Conservation (phyloP, 2,888 invertebrate genomes). For the Steinernema scapterisci region DNA sequence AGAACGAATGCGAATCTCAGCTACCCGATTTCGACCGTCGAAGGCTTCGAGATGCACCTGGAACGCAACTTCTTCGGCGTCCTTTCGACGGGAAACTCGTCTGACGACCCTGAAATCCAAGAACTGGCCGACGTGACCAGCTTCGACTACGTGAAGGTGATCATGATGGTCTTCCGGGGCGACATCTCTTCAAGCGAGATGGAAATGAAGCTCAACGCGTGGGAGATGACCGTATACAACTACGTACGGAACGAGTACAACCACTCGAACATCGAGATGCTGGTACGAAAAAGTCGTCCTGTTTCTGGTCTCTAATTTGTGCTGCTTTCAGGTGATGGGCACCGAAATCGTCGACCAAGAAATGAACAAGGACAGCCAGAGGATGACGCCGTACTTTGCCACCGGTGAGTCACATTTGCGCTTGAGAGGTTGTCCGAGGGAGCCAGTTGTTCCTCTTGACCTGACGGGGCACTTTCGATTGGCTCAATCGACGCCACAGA, state of each 20-base stretch:
- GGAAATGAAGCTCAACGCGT: slow-evolving; percentile 36
- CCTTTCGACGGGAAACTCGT: slow-evolving; percentile 32
- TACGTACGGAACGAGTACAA: slow-evolving; percentile 44
- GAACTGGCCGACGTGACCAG: slow-evolving; percentile 30
- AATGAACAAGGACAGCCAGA: slow-evolving; percentile 65
- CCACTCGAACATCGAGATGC: slow-evolving; percentile 23
- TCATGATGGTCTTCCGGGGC: slow-evolving; percentile 50
- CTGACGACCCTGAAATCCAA: slow-evolving; percentile 33
- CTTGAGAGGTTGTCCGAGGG: background rate
- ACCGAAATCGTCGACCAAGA: slow-evolving; percentile 66
- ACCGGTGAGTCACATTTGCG: slow-evolving; percentile 41
- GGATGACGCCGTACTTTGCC: slow-evolving; percentile 62
- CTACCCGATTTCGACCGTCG: slow-evolving; percentile 58
- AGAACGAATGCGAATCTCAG: slow-evolving; percentile 41
- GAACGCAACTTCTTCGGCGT: slow-evolving; percentile 65
- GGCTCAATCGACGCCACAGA: background rate
- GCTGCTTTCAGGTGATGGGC: slow-evolving; percentile 55
- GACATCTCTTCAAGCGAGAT: slow-evolving; percentile 38
- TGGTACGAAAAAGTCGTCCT: background rate
- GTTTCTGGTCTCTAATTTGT: background rate
- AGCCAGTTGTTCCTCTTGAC: too few relatives aligned
- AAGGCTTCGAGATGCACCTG: slow-evolving; percentile 56
- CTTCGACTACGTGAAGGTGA: slow-evolving; percentile 37
- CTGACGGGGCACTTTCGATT: too few relatives aligned
- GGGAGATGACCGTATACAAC: slow-evolving; percentile 56